Base-by-base conservation (phyloP, 2,888 invertebrate species). In the Eugnorisma glareosa region DNA sequence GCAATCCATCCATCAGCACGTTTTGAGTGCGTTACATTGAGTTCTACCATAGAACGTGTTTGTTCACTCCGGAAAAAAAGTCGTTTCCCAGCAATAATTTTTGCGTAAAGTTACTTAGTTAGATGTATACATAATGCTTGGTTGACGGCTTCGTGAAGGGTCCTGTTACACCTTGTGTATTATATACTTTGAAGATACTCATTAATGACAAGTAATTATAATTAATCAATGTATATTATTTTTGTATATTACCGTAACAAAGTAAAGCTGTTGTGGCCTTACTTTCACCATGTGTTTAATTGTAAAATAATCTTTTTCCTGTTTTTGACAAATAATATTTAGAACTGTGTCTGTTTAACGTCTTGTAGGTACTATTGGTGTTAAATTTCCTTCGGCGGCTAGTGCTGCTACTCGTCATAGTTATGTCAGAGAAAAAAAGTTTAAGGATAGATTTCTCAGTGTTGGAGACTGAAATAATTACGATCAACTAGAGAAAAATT, bases 291-390 rank as follows among this genome's bases (percentile, higher is more conserved):
- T 48, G 45, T 18, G 3, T 61, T 67, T 67, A n/a, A 45, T 35
- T 28, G 10, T 28, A 13, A 21, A n/a, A 43, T 0, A 59, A 1
- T 11, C 0, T 7, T 45, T 72, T 37, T 37, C 18, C 18, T n/a
- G n/a, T 28, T 35, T 81, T 45, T 74, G 28, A 24, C 5, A 48
- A 31, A 48, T 21, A 11, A 67, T 28, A 3, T 64, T 40, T 51
- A 11, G 18, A 48, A 6, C 24, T 5, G 24, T 76, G 63, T 64
- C 79, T 78, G 78, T n/a, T 68, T 78, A 61, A 28, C 24, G 28
- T 72, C 68, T 54, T 45, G 11, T n/a, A n/a, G n/a, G n/a, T 8
- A n/a, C 3, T 40, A 35, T 64, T 43, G 66, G 84, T 81, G 28
- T 72, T 66, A 21, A 40, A 1, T 79, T 81, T 61, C 35, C 28